Conservation (phyloP, 37 sponge, comb jelly and placozoan species). For the Agelas oroides region DNA sequence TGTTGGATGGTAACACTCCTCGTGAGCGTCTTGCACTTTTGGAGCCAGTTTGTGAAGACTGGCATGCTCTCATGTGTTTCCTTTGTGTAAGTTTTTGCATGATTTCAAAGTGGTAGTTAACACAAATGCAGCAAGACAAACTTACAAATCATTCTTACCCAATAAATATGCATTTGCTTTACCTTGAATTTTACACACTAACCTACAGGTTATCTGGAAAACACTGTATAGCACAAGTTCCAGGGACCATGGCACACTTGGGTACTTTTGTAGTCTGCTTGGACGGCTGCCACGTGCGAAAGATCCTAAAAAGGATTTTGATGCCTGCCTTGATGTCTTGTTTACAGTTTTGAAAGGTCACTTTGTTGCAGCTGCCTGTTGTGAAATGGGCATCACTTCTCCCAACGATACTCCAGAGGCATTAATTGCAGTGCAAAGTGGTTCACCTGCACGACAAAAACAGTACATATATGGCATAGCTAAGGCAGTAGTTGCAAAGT, state of each 20-base stretch:
- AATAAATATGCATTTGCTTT: no score
- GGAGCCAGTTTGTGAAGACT: constrained; percentile 25
- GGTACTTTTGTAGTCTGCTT: constrained; percentile 7
- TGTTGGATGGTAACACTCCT: constrained; percentile 20
- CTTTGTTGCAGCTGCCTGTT: constrained; percentile 39
- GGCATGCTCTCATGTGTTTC: constrained; percentile 17
- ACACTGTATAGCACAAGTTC: constrained; percentile 5
- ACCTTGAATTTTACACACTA: constrained; percentile 26
- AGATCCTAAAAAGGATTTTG: constrained; percentile 40
- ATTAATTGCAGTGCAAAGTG: not conserved
- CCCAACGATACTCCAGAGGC: not conserved
- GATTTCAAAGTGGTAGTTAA: constrained; percentile 48
- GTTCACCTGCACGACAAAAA: not conserved
- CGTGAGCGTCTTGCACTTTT: not conserved
- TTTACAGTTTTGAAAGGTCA: constrained; percentile 28
- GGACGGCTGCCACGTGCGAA: not conserved
- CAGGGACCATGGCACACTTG: constrained; percentile 35
- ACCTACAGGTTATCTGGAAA: constrained; percentile 45
- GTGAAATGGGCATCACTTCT: constrained; percentile 1
- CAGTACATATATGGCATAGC: constrained; percentile 12
- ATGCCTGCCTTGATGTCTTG: constrained; percentile 27
- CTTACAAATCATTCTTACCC: no score
- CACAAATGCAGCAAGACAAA: no score
- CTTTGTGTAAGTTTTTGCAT: constrained; percentile 1
- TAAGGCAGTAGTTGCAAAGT: constrained; percentile 12